phyloP scores from a whole-genome alignment of 2,888 invertebrate genomes.

The Tetranychus truncatus region DNA sequence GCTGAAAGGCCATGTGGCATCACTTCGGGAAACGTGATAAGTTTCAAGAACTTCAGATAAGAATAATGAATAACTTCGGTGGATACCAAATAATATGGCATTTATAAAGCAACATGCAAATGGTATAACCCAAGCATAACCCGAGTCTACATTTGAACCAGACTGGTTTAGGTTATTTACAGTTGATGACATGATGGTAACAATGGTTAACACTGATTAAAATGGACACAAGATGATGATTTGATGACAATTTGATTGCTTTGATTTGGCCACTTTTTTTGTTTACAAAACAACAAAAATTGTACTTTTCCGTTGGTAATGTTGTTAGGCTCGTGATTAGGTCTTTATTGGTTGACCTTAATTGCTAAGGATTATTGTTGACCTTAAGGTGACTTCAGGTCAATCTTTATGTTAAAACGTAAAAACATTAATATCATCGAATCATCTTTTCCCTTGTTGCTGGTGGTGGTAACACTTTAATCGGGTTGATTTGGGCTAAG shows the following conservation, averaged over 20 bases:
- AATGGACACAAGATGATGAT: not conserved
- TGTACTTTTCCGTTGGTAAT: not conserved
- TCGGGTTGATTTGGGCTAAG: not conserved
- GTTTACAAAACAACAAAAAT: too few species aligned
- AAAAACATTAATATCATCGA: not conserved
- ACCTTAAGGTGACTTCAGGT: not conserved
- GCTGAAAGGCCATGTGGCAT: conserved; percentile 12
- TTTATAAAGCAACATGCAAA: conserved; percentile 11
- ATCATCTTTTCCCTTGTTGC: not conserved
- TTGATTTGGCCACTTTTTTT: too few species aligned
- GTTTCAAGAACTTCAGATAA: conserved; percentile 3
- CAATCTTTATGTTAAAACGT: not conserved
- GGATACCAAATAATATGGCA: conserved; percentile 11
- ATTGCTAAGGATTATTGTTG: not conserved
- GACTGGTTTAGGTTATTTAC: not conserved
- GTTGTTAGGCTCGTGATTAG: not conserved
- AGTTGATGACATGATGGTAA: not conserved
- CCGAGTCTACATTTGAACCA: not conserved
- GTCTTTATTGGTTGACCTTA: not conserved
- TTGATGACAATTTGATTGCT: not conserved
- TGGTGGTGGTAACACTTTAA: not conserved
- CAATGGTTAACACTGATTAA: not conserved
- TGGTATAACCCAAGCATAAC: conserved; percentile 4
- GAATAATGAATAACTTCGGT: conserved; percentile 11
- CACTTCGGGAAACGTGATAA: conserved; percentile 1